Evolutionary conservation across 2,113 vertebrate species (phyloP).

Genomic region (Sitta europaea): DNA sequence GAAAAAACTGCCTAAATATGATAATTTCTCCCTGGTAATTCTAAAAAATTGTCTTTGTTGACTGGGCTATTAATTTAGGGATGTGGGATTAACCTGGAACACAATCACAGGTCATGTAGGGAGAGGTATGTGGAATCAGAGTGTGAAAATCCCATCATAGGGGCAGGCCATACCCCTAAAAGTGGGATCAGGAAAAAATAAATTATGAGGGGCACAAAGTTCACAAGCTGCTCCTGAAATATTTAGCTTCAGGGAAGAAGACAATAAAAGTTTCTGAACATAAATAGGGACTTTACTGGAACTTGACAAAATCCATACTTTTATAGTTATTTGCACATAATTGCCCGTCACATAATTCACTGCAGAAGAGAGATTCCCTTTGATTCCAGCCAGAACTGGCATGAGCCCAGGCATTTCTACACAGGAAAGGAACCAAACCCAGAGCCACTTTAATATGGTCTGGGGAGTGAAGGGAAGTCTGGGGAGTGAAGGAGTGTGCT

Average conservation of each 20-base stretch:
- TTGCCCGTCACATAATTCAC: conserved; percentile 17
- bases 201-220: background rate
- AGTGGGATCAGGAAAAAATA: background rate
- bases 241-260: background rate
- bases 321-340: conserved; percentile 33
- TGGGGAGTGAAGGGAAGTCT: background rate
- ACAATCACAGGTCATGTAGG: background rate
- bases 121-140: background rate
- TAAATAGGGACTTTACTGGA: conserved; percentile 5
- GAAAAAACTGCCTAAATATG: background rate
- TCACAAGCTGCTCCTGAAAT: conserved; percentile 8
- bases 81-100: background rate
- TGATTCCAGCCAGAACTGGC: conserved; percentile 21
- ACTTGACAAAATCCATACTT: conserved; percentile 42
- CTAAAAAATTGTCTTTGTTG: background rate
- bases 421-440: background rate
- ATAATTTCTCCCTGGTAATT: background rate
- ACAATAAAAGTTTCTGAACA: background rate
- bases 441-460: background rate
- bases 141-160: background rate
- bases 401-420: background rate
- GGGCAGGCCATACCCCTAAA: background rate
- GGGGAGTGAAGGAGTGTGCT: background rate
- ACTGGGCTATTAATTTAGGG: background rate
- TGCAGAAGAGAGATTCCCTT: conserved; percentile 46